These are phyloP conservation scores for Drosophila leonis DNA, from an alignment of 2,888 invertebrate genomes.

Conservation along the genomic window DNA sequence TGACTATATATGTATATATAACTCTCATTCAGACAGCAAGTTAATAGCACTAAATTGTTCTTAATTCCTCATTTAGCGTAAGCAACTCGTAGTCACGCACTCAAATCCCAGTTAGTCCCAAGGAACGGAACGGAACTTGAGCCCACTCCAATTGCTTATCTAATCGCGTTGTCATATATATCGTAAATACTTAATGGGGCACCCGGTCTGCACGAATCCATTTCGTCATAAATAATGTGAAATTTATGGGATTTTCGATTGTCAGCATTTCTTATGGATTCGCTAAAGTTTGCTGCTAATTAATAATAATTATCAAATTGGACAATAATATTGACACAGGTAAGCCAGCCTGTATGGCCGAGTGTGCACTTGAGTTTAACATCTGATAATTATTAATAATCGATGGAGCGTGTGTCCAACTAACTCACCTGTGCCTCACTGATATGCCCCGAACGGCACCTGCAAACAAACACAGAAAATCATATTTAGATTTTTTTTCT, in stretches of 20 bases:
- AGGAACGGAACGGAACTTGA: background rate
- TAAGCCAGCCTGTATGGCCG: slow-evolving; percentile 29
- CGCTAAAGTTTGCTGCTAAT: slow-evolving; percentile 31
- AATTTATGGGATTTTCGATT: slow-evolving; percentile 39
- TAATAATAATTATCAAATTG: slow-evolving; percentile 58
- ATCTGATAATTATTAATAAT: slow-evolving; percentile 36
- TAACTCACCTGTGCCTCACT: background rate
- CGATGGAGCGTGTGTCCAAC: slow-evolving; percentile 17
- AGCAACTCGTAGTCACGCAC: slow-evolving; percentile 40
- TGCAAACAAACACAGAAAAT: slow-evolving; percentile 17
- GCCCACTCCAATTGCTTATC: slow-evolving; percentile 21
- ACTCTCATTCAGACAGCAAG: background rate
- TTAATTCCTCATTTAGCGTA: slow-evolving; percentile 11
- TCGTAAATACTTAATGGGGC: slow-evolving; percentile 3
- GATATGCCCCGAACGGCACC: slow-evolving; percentile 1
- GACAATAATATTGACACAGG: slow-evolving; percentile 50
- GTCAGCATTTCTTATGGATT: slow-evolving; percentile 33
- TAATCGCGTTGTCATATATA: slow-evolving; percentile 32
- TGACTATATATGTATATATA: slow-evolving; percentile 12
- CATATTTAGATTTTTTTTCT: background rate
- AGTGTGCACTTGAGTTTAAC: slow-evolving; percentile 44
- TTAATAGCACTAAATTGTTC: slow-evolving; percentile 4
- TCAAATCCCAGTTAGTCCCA: slow-evolving; percentile 5
- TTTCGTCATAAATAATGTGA: slow-evolving; percentile 50
- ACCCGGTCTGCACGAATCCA: background rate